Evolutionary conservation across 1,140 invertebrate species (phyloP), one percentile per base, ranked within the genome.

Genomic region (Geopemphigus sp.): DNA sequence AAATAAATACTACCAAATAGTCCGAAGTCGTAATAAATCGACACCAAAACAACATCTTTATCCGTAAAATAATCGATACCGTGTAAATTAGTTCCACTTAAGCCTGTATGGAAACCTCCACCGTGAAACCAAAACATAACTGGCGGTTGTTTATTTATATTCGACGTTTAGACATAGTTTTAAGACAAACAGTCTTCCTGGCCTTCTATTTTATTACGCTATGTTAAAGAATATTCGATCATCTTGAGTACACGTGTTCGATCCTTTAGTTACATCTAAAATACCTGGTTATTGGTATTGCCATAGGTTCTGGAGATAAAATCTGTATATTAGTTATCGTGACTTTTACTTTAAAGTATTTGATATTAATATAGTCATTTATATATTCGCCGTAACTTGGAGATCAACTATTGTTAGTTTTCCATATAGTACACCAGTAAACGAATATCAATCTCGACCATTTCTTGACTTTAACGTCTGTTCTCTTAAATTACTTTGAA

Each of bases 1-100:
- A 29, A 26, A 6, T 17, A 47, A 32, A 80, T 26, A 66, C 84
- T 83, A 88, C 88, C 89, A 17, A 89, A 83, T 24, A 86, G 81
- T 85, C 89, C 89, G 78, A 92, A 88, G 85, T 94, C 89, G 83
- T 93, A 96, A 84, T 96, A 95, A 1, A 91, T 86, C 0, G 91
- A 91, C 3, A 95, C 92, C 0, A 95, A 87, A 12, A 96, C 85
- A 3, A 95, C 86, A 81, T 94, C 90, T 73, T 89, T 87, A 72
- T 93, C 91, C 1, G 95, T 85, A 1, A 95, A 84, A 82, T 90
- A 90, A 82, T 93, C 91, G 0, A 92, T 91, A 0, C 91, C 90
- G 66, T 80, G 82, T 0, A 88, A 57, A 24, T 85, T 83, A 24
- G 86, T 84, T 57, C 89, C 85, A 19, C 88, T 88, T 19, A 88